Base-by-base conservation (phyloP, 2,888 invertebrate genomes). In the Orchesella flavescens region DNA sequence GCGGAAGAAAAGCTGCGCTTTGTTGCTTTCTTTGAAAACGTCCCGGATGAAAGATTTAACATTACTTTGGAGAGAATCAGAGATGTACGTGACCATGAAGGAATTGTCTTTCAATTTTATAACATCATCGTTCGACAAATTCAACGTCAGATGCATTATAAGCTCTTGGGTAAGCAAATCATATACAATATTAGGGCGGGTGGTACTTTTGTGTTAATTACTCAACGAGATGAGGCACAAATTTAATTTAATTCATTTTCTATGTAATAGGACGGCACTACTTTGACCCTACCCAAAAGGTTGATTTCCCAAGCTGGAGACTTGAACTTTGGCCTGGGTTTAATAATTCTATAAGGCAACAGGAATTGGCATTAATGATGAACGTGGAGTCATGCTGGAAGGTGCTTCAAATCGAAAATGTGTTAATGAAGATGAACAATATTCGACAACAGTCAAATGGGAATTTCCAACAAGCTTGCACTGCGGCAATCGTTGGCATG, bases 401-500 rank as follows among this genome's bases (percentile, higher is more conserved):
- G n/a, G n/a, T n/a, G n/a, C n/a, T n/a, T n/a, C n/a, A 85, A 63
- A 80, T 80, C 1, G 83, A 83, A n/a, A 74, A 24, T n/a, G 57
- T 85, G 0, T 17, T 75, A 12, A 9, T 7, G 24, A 15, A 71
- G n/a, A 63, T 83, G n/a, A 34, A 13, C 0, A 10, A n/a, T 9
- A 66, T 85, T 9, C 17, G 76, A 0, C 0, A 15, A 1, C 17
- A 68, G 10, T 1, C 65, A 13, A n/a, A n/a, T 10, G 24, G 21
- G 3, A 19, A 57, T 23, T 63, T 23, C 5, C n/a, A 66, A 72
- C 19, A 68, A 5, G 21, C 17, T 0, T 61, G 66, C 63, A 44
- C 44, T 44, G 44, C 44, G 9, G 81, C 21, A 4, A 59, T 83
- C 13, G 73, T 34, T 2, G 85, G 83, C 0, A 77, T 76, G 91